Evolutionary conservation across 2,797 vertebrate genomes (phyloP), one percentile per base, ranked within the genome.

Genomic region (Cirrhinus molitorella): DNA sequence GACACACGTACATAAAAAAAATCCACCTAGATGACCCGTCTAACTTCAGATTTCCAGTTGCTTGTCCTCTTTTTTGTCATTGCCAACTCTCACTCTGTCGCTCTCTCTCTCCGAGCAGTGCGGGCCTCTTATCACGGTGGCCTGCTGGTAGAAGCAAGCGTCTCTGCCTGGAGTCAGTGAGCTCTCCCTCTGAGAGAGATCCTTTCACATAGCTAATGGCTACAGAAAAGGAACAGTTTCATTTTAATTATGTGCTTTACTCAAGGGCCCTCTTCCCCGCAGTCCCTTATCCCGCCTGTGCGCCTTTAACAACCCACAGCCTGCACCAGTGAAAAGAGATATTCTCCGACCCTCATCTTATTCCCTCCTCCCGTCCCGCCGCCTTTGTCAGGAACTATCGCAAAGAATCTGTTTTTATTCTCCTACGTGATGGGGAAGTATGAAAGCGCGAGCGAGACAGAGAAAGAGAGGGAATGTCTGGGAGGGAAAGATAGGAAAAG

Each of bases 181-280:
- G 83, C 91, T 90, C 94, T 94, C 93, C 88, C 85, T 89, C 91
- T 92, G 93, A 93, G 90, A 88, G 86, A 87, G 87, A 90, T 92
- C 91, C 87, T 92, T 94, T 94, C 93, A 94, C 91, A 87, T 87
- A 47, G 68, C 90, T 94, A 94, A 95, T 94, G 91, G 92, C 93
- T 89, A 89, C 91, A 92, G 92, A 93, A 93, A 89, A 87, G 89
- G 90, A 94, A 91, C 90, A 87, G 93, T 95, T 95, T 92, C 81
- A 89, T 94, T 95, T 94, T 94, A 94, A 95, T 95, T 94, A 93
- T 89, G 89, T 83, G 86, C 89, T 91, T 90, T 90, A 88, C 91
- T 93, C 93, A 43, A 91, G 93, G 89, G 91, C 88, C 91, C 88
- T 88, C 90, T 90, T 74, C 75, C 68, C 74, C 28, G 40, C 81